Conservation (phyloP, 2,888 invertebrate species). For the Ophioninae sp. region DNA sequence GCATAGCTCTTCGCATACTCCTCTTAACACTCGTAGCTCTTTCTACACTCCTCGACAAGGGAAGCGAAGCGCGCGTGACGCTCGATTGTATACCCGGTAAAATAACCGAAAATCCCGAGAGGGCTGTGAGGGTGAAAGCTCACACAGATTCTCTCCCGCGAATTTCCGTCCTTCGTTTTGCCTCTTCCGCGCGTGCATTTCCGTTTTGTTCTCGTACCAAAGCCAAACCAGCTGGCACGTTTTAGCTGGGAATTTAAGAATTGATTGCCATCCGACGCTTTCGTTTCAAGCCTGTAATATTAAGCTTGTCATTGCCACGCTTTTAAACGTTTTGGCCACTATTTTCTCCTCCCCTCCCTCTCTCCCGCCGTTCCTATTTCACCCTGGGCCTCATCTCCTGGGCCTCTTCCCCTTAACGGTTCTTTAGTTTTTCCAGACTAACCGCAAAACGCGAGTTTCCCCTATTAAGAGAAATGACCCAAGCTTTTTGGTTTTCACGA, state of each 20-base stretch:
- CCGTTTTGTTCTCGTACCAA: conserved; percentile 18
- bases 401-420: too few relatives aligned
- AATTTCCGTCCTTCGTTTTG: conserved; percentile 3
- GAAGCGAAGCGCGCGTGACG: conserved; percentile 24
- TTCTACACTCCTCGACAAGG: conserved; percentile 21
- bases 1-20: too few relatives aligned
- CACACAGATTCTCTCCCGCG: conserved; percentile 59
- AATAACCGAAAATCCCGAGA: conserved; percentile 54
- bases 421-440: too few relatives aligned
- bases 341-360: neutral
- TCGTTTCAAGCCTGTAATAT: conserved; percentile 27
- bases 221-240: conserved; percentile 32
- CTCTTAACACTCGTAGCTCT: too few relatives aligned
- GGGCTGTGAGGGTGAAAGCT: conserved; percentile 57
- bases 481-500: neutral
- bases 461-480: neutral
- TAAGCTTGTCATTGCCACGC: conserved; percentile 26
- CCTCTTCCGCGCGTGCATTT: conserved; percentile 5
- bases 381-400: neutral
- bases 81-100: conserved; percentile 57
- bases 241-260: conserved; percentile 53
- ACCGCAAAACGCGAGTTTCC: neutral
- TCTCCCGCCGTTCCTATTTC: neutral
- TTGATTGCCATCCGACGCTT: conserved; percentile 56
- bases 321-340: conserved; percentile 3